These are phyloP conservation scores for Tachypleus tridentatus DNA, from an alignment of 1,140 invertebrate genomes.

Conservation along the genomic window DNA sequence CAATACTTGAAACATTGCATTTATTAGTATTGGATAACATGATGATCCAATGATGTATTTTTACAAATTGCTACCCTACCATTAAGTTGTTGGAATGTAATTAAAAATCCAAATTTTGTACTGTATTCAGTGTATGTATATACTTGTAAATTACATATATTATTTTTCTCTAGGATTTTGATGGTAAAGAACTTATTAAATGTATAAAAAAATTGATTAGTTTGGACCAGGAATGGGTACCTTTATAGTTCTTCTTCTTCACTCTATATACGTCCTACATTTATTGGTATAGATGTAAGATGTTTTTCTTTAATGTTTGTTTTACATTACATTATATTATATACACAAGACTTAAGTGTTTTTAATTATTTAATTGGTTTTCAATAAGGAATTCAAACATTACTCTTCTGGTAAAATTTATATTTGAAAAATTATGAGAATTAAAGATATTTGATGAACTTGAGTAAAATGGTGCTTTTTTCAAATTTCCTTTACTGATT, in stretches of 20 bases:
- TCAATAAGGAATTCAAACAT: constrained; percentile 4
- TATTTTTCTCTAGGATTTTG: constrained; percentile 51
- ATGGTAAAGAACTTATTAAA: constrained; percentile 71
- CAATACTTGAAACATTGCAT: too few relatives aligned
- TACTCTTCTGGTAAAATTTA: constrained; percentile 8
- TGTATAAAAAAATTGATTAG: constrained; percentile 74
- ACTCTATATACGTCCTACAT: constrained; percentile 89
- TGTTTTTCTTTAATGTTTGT: constrained; percentile 4
- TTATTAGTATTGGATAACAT: too few relatives aligned
- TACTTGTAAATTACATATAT: too few relatives aligned
- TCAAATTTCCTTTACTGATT: neutral
- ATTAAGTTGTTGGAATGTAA: too few relatives aligned
- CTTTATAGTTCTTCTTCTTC: constrained; percentile 68
- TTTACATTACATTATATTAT: neutral
- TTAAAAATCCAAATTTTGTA: too few relatives aligned
- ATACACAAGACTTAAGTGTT: neutral
- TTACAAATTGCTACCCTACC: too few relatives aligned
- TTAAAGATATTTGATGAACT: neutral
- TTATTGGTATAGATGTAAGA: constrained; percentile 93
- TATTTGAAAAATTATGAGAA: neutral
- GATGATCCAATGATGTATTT: too few relatives aligned
- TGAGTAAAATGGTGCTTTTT: neutral
- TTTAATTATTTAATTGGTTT: neutral
- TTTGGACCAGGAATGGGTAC: constrained; percentile 96
- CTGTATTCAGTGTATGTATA: too few relatives aligned